Conservation (phyloP, 2,113 vertebrate genomes). For the Pithys albifrons region DNA sequence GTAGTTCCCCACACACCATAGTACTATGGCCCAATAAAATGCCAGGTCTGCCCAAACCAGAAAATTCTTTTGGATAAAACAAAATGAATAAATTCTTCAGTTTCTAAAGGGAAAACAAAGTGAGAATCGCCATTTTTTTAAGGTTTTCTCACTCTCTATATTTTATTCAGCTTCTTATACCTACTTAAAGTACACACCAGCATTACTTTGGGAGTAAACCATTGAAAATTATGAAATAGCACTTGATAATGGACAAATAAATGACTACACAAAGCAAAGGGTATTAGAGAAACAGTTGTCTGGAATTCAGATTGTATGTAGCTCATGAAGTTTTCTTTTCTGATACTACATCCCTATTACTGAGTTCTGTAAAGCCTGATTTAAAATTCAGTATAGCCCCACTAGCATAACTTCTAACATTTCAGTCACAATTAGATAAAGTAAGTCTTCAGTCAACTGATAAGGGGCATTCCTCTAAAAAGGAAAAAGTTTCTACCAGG, state of each 20-base stretch:
- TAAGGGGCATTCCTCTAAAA: neutral
- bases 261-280: neutral
- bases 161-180: neutral
- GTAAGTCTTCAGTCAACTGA: neutral
- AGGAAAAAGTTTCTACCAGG: rapidly evolving
- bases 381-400: neutral
- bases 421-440: neutral
- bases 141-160: neutral
- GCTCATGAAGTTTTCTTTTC: neutral
- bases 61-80: neutral
- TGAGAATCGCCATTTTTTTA: rapidly evolving
- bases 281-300: neutral
- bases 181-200: neutral
- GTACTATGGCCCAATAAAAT: neutral
- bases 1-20: too few relatives aligned
- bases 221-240: neutral
- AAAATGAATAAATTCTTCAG: neutral
- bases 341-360: rapidly evolving
- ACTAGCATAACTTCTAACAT: neutral
- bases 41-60: neutral
- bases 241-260: neutral
- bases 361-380: neutral
- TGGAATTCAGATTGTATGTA: neutral
- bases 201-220: neutral
- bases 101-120: neutral